Percentiles rank a stretch among this genome's conserved stretches.
Conservation (phyloP, 2,888 invertebrate genomes). For the Sicus ferrugineus region DNA sequence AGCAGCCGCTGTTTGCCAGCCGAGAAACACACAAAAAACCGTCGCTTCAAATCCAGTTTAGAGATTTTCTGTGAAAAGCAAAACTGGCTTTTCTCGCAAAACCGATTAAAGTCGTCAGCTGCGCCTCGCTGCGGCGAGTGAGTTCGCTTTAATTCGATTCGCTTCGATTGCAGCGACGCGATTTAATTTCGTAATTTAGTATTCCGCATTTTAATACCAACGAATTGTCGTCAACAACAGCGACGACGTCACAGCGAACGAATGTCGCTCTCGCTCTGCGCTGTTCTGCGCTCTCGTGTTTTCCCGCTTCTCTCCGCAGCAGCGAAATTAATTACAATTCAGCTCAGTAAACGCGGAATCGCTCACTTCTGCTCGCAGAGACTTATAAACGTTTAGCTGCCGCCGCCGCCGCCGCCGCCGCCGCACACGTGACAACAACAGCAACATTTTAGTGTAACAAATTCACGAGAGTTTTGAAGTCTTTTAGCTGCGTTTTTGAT, state of each 20-base stretch:
- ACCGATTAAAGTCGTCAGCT: conserved; percentile 32
- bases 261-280: neutral
- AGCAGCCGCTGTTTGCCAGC: neutral
- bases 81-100: conserved; percentile 48
- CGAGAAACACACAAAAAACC: conserved; percentile 13
- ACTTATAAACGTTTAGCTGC: neutral
- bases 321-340: conserved; percentile 1
- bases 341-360: neutral
- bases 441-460: neutral
- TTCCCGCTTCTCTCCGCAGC: neutral
- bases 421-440: neutral
- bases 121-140: neutral
- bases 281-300: neutral
- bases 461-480: neutral
- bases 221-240: neutral
- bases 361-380: neutral
- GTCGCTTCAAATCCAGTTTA: conserved; percentile 45
- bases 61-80: conserved; percentile 40
- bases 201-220: conserved; percentile 23
- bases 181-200: conserved; percentile 12
- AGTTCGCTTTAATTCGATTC: conserved; percentile 6
- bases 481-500: neutral
- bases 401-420: neutral
- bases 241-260: neutral
- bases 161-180: conserved; percentile 7